Evolutionary conservation across 2,888 invertebrate species (phyloP).

Genomic region (Apodemia hepburni): DNA sequence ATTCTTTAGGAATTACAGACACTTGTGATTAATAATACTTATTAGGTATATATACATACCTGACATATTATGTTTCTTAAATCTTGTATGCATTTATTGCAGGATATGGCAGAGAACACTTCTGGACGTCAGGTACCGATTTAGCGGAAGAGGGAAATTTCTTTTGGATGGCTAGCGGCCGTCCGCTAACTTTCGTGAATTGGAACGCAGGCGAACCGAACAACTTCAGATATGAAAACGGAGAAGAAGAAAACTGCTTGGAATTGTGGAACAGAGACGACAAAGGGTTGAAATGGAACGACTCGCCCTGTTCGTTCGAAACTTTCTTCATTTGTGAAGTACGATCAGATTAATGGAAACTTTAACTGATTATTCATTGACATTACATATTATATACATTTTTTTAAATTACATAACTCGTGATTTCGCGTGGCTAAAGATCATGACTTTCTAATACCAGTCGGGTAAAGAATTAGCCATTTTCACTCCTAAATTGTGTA

Average conservation of each 20-base stretch:
- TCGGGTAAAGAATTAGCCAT: no score
- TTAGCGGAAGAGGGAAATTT: conserved; percentile 94
- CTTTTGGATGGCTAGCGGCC: conserved; percentile 96
- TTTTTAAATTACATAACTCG: no score
- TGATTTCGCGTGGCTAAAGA: no score
- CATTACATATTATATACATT: conserved; percentile 24
- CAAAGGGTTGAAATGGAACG: conserved; percentile 96
- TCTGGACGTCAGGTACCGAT: conserved; percentile 96
- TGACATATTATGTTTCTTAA: neutral
- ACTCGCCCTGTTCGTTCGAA: conserved; percentile 95
- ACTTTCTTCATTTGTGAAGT: conserved; percentile 96
- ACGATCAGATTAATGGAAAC: conserved; percentile 66
- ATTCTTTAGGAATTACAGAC: no score
- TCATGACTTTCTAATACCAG: no score
- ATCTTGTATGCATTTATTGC: conserved; percentile 37
- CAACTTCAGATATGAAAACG: conserved; percentile 95
- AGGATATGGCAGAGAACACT: conserved; percentile 94
- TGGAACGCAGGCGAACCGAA: conserved; percentile 97
- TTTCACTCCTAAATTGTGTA: no score
- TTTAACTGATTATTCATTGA: conserved; percentile 15
- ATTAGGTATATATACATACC: no score
- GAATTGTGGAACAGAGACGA: conserved; percentile 96
- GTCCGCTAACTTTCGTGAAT: conserved; percentile 93
- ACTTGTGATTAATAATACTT: no score
- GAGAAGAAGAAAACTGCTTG: conserved; percentile 95